phyloP scores from a whole-genome alignment of 2,113 vertebrate genomes.

The Actenoides lindsayi region DNA sequence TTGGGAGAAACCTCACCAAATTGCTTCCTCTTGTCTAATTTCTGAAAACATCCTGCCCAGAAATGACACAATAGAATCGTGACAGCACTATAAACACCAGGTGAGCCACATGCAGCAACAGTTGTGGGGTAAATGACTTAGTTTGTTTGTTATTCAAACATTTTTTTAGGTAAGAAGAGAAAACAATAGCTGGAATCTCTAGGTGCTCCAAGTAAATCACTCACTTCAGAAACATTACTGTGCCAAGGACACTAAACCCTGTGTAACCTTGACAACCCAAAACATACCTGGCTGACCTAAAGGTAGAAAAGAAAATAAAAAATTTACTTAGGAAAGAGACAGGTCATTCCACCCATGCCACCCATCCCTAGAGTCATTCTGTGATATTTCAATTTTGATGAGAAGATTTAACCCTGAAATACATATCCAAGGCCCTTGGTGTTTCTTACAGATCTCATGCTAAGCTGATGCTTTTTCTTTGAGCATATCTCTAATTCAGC shows the following conservation, averaged over 20 bases:
- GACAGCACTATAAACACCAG: constrained; percentile 8
- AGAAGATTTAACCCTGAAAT: background rate
- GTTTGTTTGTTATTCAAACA: background rate
- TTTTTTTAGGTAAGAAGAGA: background rate
- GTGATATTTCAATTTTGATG: background rate
- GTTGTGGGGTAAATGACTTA: background rate
- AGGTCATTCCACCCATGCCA: background rate
- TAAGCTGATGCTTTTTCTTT: background rate
- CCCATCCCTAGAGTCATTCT: background rate
- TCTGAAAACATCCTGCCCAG: constrained; percentile 29
- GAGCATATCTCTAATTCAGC: background rate
- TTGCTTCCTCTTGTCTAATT: constrained; percentile 59
- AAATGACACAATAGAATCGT: background rate
- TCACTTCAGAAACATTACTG: background rate
- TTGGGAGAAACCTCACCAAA: constrained; percentile 39
- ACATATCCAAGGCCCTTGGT: accelerated
- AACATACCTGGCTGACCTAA: background rate
- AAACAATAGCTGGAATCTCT: background rate
- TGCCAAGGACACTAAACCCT: background rate
- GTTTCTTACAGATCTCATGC: background rate
- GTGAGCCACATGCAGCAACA: background rate
- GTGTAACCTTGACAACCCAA: background rate
- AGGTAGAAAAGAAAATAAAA: background rate
- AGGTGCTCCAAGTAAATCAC: background rate
- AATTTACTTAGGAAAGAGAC: background rate